These are phyloP conservation scores for Caenorhabditis remanei DNA, from an alignment of 1,140 invertebrate species.

Conservation along the genomic window DNA sequence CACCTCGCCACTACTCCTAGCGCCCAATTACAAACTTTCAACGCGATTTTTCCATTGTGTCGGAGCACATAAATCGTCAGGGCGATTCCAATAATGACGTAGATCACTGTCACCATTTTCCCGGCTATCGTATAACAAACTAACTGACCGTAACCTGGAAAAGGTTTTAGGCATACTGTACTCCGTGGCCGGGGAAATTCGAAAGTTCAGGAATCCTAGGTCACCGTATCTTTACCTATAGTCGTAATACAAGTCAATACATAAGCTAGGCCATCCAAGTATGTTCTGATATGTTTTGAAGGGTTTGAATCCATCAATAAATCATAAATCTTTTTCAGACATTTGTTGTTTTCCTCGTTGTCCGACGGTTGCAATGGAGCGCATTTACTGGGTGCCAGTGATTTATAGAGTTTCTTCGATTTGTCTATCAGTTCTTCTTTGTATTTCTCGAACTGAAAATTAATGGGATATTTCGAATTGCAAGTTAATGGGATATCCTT, in stretches of 20 bases:
- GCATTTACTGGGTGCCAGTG: not conserved
- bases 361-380: not conserved
- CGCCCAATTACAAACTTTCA: not conserved
- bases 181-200: no score
- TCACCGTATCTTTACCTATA: not conserved
- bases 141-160: constrained; percentile 1
- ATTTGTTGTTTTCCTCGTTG: not conserved
- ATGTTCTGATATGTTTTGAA: not conserved
- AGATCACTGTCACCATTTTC: constrained; percentile 9
- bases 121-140: constrained; percentile 22
- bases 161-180: no score
- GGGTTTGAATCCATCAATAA: not conserved
- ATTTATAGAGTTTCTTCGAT: not conserved
- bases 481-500: not conserved
- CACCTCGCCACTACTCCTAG: not conserved
- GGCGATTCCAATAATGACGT: constrained; percentile 8
- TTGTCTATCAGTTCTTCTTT: not conserved
- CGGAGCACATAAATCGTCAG: constrained; percentile 9
- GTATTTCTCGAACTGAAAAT: not conserved
- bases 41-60: not conserved
- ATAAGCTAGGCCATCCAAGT: not conserved
- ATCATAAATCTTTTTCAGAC: constrained; percentile 5
- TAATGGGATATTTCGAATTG: no score
- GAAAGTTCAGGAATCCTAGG: not conserved
- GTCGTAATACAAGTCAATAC: not conserved